Percentiles rank a stretch among this genome's conserved stretches.
Evolutionary conservation across 2,888 invertebrate genomes (phyloP).

Genomic region (Drosophila anomelani): DNA sequence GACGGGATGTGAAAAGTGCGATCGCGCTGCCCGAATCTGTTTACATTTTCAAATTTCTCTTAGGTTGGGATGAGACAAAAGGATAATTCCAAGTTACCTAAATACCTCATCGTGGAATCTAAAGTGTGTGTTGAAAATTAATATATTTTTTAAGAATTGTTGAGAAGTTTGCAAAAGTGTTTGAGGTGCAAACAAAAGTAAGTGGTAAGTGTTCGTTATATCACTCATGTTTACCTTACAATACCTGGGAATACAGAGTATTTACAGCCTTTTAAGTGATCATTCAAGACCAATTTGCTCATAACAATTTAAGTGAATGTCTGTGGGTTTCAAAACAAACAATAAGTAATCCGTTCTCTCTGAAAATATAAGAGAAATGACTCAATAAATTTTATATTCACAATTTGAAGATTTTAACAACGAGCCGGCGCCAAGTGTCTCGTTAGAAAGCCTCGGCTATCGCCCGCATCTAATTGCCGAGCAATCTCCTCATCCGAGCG

Average conservation of each 20-base stretch:
- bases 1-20: conserved; percentile 54
- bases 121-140: background rate
- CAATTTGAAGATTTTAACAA: conserved; percentile 30
- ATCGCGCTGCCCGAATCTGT: background rate
- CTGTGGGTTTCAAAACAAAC: conserved; percentile 2
- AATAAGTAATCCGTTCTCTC: background rate
- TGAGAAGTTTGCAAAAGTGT: background rate
- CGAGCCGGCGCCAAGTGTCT: conserved; percentile 19
- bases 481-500: conserved; percentile 14
- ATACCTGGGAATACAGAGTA: background rate
- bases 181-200: background rate
- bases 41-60: conserved; percentile 35
- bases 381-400: conserved; percentile 25
- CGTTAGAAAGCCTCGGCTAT: conserved; percentile 12
- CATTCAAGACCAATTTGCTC: background rate
- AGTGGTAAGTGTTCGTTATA: conserved; percentile 15
- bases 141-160: background rate
- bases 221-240: background rate
- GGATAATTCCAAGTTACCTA: too few species aligned
- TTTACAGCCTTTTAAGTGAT: background rate
- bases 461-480: conserved; percentile 10
- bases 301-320: background rate
- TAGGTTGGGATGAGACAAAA: conserved; percentile 28
- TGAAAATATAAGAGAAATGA: background rate
- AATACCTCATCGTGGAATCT: background rate